Base-by-base conservation (phyloP, 37 sponge, comb jelly and placozoan genomes). In the Halichondria panicea region DNA sequence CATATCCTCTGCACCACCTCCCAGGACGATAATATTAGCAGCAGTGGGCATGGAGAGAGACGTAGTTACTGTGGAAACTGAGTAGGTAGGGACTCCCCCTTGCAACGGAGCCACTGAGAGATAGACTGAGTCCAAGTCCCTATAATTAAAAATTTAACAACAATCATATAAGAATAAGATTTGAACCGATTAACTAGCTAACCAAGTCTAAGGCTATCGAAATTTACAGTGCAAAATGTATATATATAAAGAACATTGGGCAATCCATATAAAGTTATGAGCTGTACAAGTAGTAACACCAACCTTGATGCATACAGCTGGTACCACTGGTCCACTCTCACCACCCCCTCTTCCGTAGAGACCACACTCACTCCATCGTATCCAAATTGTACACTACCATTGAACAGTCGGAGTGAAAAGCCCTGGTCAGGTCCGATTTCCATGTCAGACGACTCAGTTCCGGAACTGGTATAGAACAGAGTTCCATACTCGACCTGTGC, bases 291-390 rank as follows among this genome's bases (percentile, higher is more conserved):
- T n/a, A n/a, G n/a, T n/a, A n/a, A n/a, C n/a, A n/a, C n/a, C 9
- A n/a, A 73, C 74, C 59, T 73, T 18, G 74, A 66, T 50, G 77
- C 77, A 65, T 43, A 77, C 27, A 77, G 38, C 25, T 77, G 77
- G 53, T 77, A 77, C 77, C 77, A 77, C 21, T 21, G 11, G 34
- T 46, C 66, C 0, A 33, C 55, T 18, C 66, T 36, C 21, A 72
- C 44, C 36, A 44, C 31, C 15, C 66, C 50, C 21, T 21, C 50
- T 43, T 53, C 38, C 32, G 46, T 64, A 36, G 21, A 36, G 2
- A 77, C 0, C 32, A 48, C 35, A 13, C n/a, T 50, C 36, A n/a
- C 4, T 3, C 22, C 37, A 21, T 53, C 66, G 15, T 24, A 62
- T 0, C 32, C 33, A 38, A 77, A 77, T n/a, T 24, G 39, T 0